A percentile compares a stretch with the other conserved stretches of the same genome.
phyloP scores from a whole-genome alignment of 2,113 vertebrate species.

The Corynorhinus townsendii region DNA sequence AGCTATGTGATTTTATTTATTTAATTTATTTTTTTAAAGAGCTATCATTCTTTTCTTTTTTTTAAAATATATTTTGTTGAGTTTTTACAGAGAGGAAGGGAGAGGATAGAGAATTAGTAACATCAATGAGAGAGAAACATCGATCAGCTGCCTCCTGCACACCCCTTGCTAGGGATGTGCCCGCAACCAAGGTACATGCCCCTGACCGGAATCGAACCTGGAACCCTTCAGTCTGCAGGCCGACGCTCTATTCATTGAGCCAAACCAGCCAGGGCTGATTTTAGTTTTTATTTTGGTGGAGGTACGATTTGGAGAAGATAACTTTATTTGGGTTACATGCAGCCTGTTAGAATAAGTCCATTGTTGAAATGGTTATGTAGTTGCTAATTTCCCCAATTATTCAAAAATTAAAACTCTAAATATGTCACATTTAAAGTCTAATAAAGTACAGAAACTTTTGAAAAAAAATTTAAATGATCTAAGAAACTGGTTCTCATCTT shows the following conservation, averaged over 20 bases:
- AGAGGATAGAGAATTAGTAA: too few relatives aligned
- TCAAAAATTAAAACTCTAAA: slow-evolving; percentile 42
- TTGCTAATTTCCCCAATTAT: not conserved
- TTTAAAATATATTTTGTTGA: too few relatives aligned
- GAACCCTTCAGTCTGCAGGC: too few relatives aligned
- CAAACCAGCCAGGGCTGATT: not conserved
- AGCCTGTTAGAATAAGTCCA: not conserved
- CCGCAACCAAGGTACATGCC: too few relatives aligned
- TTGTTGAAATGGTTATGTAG: not conserved
- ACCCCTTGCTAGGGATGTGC: too few relatives aligned
- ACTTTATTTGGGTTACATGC: not conserved
- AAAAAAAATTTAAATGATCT: slow-evolving; percentile 52
- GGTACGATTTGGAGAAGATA: not conserved
- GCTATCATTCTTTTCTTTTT: too few relatives aligned
- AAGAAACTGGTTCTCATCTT: not conserved
- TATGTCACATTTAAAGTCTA: slow-evolving; percentile 8
- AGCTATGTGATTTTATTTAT: not conserved
- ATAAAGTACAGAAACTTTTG: not conserved
- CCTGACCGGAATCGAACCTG: too few relatives aligned
- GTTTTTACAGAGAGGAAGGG: too few relatives aligned
- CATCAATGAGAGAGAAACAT: too few relatives aligned
- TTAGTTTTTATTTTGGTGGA: not conserved
- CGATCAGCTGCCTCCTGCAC: too few relatives aligned
- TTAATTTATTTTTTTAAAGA: too few relatives aligned
- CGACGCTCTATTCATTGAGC: too few relatives aligned